Base-by-base conservation (phyloP, 1,140 invertebrate species). In the Yoshiicerus persimilis region DNA sequence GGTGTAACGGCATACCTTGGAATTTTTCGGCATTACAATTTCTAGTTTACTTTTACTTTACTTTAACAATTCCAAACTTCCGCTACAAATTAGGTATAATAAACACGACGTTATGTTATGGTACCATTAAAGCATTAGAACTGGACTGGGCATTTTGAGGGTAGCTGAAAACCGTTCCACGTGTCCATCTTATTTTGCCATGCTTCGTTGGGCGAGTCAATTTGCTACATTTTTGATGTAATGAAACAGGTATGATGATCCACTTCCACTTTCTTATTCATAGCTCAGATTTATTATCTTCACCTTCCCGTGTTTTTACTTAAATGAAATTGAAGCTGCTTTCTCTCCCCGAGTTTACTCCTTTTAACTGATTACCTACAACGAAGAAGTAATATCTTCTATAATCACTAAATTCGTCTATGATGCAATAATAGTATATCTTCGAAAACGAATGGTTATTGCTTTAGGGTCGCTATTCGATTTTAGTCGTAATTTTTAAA, bases 221-320 rank as follows among this genome's bases (percentile, higher is more conserved):
- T 80, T 80, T 38, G 75, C 34, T 80, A 38, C 32, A 80, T 80
- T 38, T 80, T 80, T 34, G 20, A 80, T 47, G 66, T 27, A 70
- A 70, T 30, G 30, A 36, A 80, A 38, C 32, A 80, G 20, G 30
- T 23, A 34, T 80, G 75, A 80, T 80, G 75, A 80, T 30, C 75
- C 34, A 36, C 75, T 80, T 80, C 75, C 75, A 80, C n/a, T 80
- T 80, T 80, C 75, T 80, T 38, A 32, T 80, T 70, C 38, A 80
- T 80, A 32, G 34, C 75, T 80, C 75, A 80, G 75, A 80, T 80
- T 80, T 80, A 36, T 80, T 80, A 80, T 80, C 75, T 80, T 80
- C 75, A 80, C 75, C 75, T 80, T 80, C n/a, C 75, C 34, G 32
- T 80, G 34, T 80, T 80, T 32, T 70, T 70, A 30, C 25, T 70